phyloP scores from a whole-genome alignment of 2,113 vertebrate species.

The Recurvirostra avosetta region DNA sequence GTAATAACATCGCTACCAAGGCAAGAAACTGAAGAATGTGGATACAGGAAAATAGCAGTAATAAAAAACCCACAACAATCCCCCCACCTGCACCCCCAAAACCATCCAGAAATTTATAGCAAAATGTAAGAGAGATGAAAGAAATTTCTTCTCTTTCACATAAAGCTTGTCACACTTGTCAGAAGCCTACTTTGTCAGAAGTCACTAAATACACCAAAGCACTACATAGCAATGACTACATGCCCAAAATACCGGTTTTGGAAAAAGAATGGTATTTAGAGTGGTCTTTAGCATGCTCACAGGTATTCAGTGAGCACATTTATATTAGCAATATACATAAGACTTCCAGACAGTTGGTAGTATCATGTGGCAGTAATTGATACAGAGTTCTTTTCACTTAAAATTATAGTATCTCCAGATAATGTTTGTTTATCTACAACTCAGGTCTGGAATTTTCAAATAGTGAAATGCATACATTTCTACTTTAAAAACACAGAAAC shows the following conservation, averaged over 20 bases:
- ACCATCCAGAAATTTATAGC: background rate
- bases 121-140: background rate
- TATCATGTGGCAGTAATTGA: background rate
- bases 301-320: background rate
- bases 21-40: background rate
- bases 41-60: background rate
- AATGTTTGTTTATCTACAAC: background rate
- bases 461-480: background rate
- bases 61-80: background rate
- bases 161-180: background rate
- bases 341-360: background rate
- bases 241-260: background rate
- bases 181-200: background rate
- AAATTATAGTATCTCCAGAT: background rate
- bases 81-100: background rate
- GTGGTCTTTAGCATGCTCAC: background rate
- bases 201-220: background rate
- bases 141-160: background rate
- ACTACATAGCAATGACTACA: background rate
- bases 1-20: background rate
- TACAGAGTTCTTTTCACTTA: background rate
- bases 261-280: background rate
- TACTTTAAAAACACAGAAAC: background rate
- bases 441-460: background rate
- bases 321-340: background rate